Evolutionary conservation across 2,888 invertebrate species (phyloP), one percentile per base, ranked within the genome.

Genomic region (Machimus rusticus): DNA sequence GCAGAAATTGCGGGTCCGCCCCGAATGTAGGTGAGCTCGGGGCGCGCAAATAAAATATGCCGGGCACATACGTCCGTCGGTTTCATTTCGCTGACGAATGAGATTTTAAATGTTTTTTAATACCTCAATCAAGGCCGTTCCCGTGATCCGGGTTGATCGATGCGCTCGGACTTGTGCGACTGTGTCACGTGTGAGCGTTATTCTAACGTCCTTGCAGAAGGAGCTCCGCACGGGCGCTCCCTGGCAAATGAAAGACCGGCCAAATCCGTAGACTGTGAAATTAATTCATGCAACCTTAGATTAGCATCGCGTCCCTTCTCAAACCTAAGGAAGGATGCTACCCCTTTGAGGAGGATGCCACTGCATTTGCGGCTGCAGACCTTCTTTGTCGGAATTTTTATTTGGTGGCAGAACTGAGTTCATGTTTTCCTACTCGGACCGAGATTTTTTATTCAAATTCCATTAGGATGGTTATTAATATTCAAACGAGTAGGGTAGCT

Each of bases 101-200:
- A 78, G 88, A 86, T 87, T 88, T 88, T 88, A 88, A 88, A 88
- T 88, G 88, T 88, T 86, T 88, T 88, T 88, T 88, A 88, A 88
- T 88, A 87, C 87, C 66, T n/a, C 88, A 78, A 86, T 77, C 77
- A 77, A 86, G 77, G 86, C 46, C 55, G 23, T 34, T 74, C 34
- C n/a, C 14, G 19, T 34, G 74, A 86, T 86, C 77, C 77, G 31
- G 19, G n/a, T 86, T 86, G 86, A 86, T 86, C 77, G 86, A 86
- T 86, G 16, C 28, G 57, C 39, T 66, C 66, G 66, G 66, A 66
- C 66, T 66, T 66, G 12, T 28, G 23, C 43, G 39, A 66, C 57
- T 16, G 66, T 57, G 37, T 84, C 66, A 66, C 23, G 16, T 79
- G 28, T 79, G 16, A 34, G 37, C 6, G 19, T 23, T 66, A 6